A percentile compares a stretch with the other conserved stretches of the same genome.
Conservation (phyloP, 2,888 invertebrate genomes). For the Microctonus hyperodae region DNA sequence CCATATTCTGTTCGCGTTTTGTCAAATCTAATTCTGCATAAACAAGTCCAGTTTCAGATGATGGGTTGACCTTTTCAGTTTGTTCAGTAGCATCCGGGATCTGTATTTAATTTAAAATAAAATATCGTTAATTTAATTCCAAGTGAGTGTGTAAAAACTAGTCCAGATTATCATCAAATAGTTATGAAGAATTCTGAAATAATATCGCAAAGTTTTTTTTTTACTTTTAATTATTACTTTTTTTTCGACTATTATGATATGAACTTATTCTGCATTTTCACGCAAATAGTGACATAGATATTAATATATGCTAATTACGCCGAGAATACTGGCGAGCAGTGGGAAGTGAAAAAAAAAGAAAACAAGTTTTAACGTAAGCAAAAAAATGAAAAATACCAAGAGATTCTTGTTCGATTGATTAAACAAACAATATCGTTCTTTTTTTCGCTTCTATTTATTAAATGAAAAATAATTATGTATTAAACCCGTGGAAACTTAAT, state of each 20-base stretch:
- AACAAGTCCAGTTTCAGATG: conserved; percentile 55
- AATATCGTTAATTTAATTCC: background rate
- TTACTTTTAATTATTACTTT: too few relatives aligned
- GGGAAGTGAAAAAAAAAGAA: conserved; percentile 26
- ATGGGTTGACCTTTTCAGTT: conserved; percentile 39
- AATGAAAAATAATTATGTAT: conserved; percentile 19
- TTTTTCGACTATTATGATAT: conserved; percentile 15
- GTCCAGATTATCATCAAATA: too few relatives aligned
- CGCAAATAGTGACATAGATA: conserved; percentile 22
- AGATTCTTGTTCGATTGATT: background rate
- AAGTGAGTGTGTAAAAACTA: background rate
- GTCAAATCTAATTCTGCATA: conserved; percentile 60
- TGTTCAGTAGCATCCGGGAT: conserved; percentile 36
- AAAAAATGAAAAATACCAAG: background rate
- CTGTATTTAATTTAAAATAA: conserved; percentile 23
- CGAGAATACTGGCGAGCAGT: conserved; percentile 8
- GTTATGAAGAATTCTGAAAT: background rate
- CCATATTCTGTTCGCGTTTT: conserved; percentile 49
- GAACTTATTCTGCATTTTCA: conserved; percentile 20
- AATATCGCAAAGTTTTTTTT: background rate
- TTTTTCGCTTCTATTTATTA: conserved; percentile 19
- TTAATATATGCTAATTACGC: conserved; percentile 36
- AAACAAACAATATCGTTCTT: conserved; percentile 11
- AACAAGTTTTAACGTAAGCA: background rate
- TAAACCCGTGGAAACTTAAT: conserved; percentile 6